Base-by-base conservation (phyloP, 2,888 invertebrate genomes). In the Chymomyza amoena region DNA sequence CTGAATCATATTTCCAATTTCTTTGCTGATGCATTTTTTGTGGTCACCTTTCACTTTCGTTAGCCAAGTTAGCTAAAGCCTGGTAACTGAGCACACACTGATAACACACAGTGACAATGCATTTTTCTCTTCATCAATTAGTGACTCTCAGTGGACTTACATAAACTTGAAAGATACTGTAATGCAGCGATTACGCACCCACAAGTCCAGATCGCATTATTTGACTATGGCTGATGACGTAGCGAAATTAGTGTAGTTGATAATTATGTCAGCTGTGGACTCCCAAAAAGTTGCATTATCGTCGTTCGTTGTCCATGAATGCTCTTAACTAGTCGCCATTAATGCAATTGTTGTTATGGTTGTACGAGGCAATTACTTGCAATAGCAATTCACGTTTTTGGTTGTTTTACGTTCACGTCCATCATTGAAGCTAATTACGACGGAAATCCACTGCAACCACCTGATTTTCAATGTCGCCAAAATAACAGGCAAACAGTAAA, bases 11-110 rank as follows among this genome's bases (percentile, higher is more conserved):
- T 78, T 36, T 69, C 65, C 79, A 79, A 77, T 73, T 61, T 61
- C 70, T 80, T 45, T 60, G 45, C 56, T 70, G 66, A 62, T 70
- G 57, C 67, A 62, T 54, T 59, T 32, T 56, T 60, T 52, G 36
- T 62, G 70, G 61, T 73, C 74, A 73, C 73, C 83, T 82, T 79
- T 84, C 74, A 82, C 85, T 82, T 82, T 82, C 82, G 79, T 80
- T 73, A 60, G 59, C 25, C 39, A 60, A 68, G 61, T 64, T 66
- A 73, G 73, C 56, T 52, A 61, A 51, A 69, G 61, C 69, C 52
- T 61, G 56, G 66, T 61, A 66, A 73, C 56, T 69, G 62, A 69
- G 32, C 59, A 6, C 6, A 18, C 20, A 25, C 57, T 10, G n/a
- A n/a, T n/a, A n/a, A n/a, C n/a, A 6, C 9, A 5, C 25, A 13